phyloP scores from a whole-genome alignment of 2,888 invertebrate species.

The Epistrophe eligans region DNA sequence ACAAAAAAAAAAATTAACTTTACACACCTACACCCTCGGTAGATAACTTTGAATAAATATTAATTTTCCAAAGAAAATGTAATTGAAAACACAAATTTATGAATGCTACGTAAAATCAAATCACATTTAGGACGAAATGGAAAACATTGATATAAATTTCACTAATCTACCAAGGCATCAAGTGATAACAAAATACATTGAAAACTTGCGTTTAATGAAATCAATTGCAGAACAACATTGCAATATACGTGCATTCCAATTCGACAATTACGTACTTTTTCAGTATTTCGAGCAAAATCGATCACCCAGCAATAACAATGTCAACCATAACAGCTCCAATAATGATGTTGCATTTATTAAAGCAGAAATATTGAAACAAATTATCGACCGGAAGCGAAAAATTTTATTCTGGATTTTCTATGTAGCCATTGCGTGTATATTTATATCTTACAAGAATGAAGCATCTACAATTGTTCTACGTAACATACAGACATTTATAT shows the following conservation, averaged over 20 bases:
- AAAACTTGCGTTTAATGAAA: constrained; percentile 86
- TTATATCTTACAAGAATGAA: constrained; percentile 86
- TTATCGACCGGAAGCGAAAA: constrained; percentile 82
- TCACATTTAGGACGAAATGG: constrained; percentile 65
- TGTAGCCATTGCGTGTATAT: constrained; percentile 80
- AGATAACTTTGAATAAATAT: background rate
- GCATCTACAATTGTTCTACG: constrained; percentile 88
- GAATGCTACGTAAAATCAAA: constrained; percentile 21
- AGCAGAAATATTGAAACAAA: constrained; percentile 83
- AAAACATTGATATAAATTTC: constrained; percentile 76
- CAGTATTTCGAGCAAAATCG: constrained; percentile 84
- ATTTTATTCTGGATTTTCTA: constrained; percentile 82
- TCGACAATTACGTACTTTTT: constrained; percentile 86
- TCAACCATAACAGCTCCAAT: constrained; percentile 43
- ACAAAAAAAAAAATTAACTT: background rate
- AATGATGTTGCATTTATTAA: constrained; percentile 82
- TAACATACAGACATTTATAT: constrained; percentile 91
- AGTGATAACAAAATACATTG: constrained; percentile 85
- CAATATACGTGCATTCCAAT: constrained; percentile 87
- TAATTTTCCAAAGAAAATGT: constrained; percentile 15
- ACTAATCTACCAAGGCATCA: constrained; percentile 81
- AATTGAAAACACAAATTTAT: constrained; percentile 18
- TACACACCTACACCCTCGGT: constrained; percentile 2
- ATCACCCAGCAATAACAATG: constrained; percentile 57
- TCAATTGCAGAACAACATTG: constrained; percentile 85